These are phyloP conservation scores for Lypha dubia DNA, from an alignment of 2,888 invertebrate genomes.

Conservation along the genomic window DNA sequence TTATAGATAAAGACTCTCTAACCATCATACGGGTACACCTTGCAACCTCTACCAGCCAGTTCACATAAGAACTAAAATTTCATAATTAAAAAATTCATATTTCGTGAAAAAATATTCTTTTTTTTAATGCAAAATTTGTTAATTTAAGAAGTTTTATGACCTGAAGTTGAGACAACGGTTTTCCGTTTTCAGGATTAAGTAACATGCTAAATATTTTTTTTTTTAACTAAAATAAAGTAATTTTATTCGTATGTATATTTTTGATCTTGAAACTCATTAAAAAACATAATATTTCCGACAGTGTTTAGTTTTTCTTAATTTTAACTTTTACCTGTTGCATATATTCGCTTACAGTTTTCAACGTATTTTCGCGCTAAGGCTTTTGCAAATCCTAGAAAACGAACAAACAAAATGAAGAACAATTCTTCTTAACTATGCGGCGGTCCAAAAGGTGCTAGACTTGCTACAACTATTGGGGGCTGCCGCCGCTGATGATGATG, in stretches of 20 bases:
- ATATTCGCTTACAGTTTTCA: slow-evolving; percentile 3
- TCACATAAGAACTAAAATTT: no score
- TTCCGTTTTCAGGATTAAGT: no score
- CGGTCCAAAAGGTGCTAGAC: slow-evolving; percentile 71
- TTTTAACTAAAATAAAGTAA: not conserved
- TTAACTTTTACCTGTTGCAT: slow-evolving; percentile 56
- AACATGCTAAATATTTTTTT: no score
- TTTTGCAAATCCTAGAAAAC: slow-evolving; percentile 55
- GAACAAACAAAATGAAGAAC: slow-evolving; percentile 37
- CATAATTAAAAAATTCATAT: no score
- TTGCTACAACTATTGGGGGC: slow-evolving; percentile 50
- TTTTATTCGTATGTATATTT: not conserved
- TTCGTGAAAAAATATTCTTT: no score
- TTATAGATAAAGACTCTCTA: no score
- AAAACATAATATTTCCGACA: slow-evolving; percentile 20
- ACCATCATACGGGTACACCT: no score
- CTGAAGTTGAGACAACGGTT: no score
- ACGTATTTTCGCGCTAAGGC: slow-evolving; percentile 48
- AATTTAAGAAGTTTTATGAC: no score
- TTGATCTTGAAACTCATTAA: not conserved
- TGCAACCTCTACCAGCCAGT: no score
- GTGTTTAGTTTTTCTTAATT: slow-evolving; percentile 26
- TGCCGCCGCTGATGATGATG: slow-evolving; percentile 49
- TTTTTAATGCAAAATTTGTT: no score
- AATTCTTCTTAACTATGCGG: slow-evolving; percentile 69